These are phyloP conservation scores for Yasuhikotakia modesta DNA, from an alignment of 2,797 vertebrate species.

Conservation along the genomic window DNA sequence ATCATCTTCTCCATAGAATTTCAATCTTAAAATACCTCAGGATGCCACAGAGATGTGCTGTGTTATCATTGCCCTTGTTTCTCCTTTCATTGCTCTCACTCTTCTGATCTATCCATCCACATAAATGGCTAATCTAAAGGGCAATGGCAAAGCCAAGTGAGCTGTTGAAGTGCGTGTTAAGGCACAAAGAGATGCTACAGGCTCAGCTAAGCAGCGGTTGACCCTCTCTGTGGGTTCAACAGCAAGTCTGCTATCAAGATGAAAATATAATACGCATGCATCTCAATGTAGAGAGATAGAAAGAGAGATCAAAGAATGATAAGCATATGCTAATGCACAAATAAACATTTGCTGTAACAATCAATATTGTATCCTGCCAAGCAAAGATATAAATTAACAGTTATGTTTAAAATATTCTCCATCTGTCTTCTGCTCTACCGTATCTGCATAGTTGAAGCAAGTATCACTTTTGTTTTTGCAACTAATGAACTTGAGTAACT, in stretches of 20 bases:
- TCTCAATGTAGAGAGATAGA: neutral
- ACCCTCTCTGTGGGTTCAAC: conserved; percentile 16
- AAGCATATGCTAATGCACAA: neutral
- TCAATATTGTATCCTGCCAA: neutral
- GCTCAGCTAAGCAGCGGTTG: conserved; percentile 8
- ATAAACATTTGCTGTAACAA: neutral
- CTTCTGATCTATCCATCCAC: conserved; percentile 14
- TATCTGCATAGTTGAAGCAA: no score
- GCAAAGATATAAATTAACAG: no score
- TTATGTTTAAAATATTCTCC: no score
- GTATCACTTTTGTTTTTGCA: no score
- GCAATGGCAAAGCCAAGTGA: neutral
- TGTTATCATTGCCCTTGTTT: conserved; percentile 1
- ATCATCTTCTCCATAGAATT: conserved; percentile 49
- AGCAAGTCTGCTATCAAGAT: conserved; percentile 14
- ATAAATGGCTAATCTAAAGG: conserved; percentile 14
- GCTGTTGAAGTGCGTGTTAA: neutral
- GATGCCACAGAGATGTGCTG: neutral
- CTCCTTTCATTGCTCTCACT: conserved; percentile 10
- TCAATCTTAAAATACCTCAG: conserved; percentile 37
- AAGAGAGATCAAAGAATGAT: neutral
- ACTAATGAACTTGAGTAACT: no score
- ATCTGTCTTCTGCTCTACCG: no score
- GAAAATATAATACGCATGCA: neutral
- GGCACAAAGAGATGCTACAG: neutral